Base-by-base conservation (phyloP, 2,888 invertebrate species). In the Clunio marinus region DNA sequence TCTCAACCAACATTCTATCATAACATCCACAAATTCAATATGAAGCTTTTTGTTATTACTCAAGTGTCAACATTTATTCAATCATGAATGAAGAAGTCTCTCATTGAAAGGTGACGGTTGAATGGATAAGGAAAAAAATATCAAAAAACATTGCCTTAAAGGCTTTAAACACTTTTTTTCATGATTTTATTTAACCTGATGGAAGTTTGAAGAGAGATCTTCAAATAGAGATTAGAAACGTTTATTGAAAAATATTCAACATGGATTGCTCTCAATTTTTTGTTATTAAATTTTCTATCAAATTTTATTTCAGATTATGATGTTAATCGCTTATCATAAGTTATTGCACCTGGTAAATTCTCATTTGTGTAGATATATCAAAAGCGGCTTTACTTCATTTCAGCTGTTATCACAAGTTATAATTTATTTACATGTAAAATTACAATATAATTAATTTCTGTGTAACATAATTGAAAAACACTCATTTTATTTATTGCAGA, bases 41-140 rank as follows among this genome's bases (percentile, higher is more conserved):
- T 32, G 7, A 8, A 13, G 35, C n/a, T n/a, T 32, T 32, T 32
- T 32, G 35, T 32, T 32, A 32, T 32, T 66, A 55, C 55, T 45
- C 55, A 32, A 66, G 46, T 66, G 66, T 66, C 66, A 66, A 66
- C 46, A 66, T 66, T 66, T 66, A 66, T 66, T 28, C 46, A 66
- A 51, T 62, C 41, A 24, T 17, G 35, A 13, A 32, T 7, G 17
- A 2, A 22, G 22, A 51, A 2, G 3, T 51, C 22, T 7, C 32
- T 51, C 22, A 51, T 51, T 51, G 22, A 22, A 51, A n/a, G 22
- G 7, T 32, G 35, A 2, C 22, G 41, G 17, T 32, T 32, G 35
- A 32, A 5, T 32, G 35, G 7, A 8, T 13, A 32, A 32, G 35
- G 7, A 32, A n/a, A n/a, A n/a, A 10, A 32, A 32, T 7, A 32